These are phyloP conservation scores for Mustelus asterias DNA, from an alignment of 2,113 vertebrate species.

Conservation along the genomic window DNA sequence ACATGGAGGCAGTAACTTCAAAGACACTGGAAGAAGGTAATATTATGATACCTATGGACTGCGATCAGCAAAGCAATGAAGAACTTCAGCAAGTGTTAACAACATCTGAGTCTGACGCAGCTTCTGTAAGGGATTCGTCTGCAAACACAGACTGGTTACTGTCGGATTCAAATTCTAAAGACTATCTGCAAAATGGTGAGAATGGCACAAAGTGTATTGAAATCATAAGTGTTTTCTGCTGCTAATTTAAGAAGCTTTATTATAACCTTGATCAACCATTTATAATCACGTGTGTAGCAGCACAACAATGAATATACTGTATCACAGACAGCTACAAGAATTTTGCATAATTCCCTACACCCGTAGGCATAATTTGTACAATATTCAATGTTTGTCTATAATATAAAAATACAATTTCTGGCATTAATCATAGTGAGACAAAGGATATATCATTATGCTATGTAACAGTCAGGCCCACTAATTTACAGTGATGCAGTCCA, in stretches of 20 bases:
- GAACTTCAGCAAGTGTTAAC: not conserved
- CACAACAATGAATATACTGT: not conserved
- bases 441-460: not conserved
- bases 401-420: not conserved
- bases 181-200: not conserved
- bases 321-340: not conserved
- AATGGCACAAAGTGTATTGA: not conserved
- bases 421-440: not conserved
- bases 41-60: not conserved
- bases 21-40: not conserved
- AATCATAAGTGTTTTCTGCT: not conserved
- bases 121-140: not conserved
- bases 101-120: not conserved
- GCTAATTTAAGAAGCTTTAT: not conserved
- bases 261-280: not conserved
- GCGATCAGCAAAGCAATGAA: not conserved
- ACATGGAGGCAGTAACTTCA: not conserved
- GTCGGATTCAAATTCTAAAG: not conserved
- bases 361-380: not conserved
- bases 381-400: not conserved
- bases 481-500: not conserved
- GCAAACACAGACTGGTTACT: not conserved
- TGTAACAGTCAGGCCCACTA: not conserved
- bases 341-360: not conserved
- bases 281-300: not conserved